Conservation (phyloP, 2,113 vertebrate genomes). For the Chauna torquata region DNA sequence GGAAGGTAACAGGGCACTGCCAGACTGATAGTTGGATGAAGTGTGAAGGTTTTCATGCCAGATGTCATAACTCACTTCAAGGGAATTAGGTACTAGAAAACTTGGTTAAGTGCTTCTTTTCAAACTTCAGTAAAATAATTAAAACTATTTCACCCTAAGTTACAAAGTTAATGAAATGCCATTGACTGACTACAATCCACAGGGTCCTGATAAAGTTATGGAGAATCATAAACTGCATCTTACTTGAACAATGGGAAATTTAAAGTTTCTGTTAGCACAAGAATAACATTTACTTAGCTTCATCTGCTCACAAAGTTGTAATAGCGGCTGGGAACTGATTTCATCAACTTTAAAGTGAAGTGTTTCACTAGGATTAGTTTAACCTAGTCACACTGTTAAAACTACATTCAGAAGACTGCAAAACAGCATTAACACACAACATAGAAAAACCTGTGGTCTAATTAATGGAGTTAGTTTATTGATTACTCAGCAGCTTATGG, state of each 20-base stretch:
- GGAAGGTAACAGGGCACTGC: neutral
- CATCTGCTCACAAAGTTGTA: neutral
- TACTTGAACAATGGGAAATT: slow-evolving; percentile 9
- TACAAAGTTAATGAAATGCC: slow-evolving; percentile 50
- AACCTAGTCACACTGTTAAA: neutral
- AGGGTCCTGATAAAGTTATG: neutral
- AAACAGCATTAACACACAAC: neutral
- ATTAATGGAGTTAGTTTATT: neutral
- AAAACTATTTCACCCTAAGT: slow-evolving; percentile 50
- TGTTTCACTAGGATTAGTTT: neutral
- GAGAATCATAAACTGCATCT: slow-evolving; percentile 15
- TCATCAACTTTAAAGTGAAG: neutral
- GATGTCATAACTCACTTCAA: slow-evolving; percentile 35
- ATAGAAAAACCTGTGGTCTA: neutral
- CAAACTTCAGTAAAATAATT: slow-evolving; percentile 43
- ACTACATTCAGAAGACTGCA: neutral
- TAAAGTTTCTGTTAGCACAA: neutral
- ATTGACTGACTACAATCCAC: slow-evolving; percentile 14
- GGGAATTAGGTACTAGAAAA: neutral
- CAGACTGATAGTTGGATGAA: neutral
- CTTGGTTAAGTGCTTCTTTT: slow-evolving; percentile 27
- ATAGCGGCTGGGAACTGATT: neutral
- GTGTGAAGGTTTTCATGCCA: neutral
- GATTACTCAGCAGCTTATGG: neutral
- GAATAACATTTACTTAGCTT: neutral